Percentiles rank a stretch among this genome's conserved stretches.
Conservation (phyloP, 2,797 vertebrate species). For the Lates japonicus region DNA sequence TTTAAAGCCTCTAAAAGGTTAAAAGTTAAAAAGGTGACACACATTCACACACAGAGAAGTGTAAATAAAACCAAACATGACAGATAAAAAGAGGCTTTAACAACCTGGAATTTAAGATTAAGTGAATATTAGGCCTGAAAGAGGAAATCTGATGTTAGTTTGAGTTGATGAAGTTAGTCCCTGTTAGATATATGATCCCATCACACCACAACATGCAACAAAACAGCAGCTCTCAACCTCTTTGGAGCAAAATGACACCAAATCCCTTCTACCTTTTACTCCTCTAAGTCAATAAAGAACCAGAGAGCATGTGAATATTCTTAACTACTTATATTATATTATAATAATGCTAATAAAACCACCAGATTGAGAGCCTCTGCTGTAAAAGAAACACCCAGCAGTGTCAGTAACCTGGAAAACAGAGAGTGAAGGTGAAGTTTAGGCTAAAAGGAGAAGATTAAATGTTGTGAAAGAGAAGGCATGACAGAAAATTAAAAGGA, state of each 20-base stretch:
- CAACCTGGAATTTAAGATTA: background rate
- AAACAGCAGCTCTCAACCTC: conserved; percentile 22
- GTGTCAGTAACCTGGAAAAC: conserved; percentile 19
- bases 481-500: background rate
- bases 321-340: background rate
- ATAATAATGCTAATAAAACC: background rate
- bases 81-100: background rate
- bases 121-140: conserved; percentile 6
- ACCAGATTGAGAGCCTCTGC: conserved; percentile 18
- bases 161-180: conserved; percentile 18
- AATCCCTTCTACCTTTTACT: too few relatives aligned
- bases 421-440: conserved; percentile 4
- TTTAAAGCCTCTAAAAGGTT: background rate
- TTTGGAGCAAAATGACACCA: background rate
- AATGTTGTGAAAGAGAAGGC: background rate
- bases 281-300: background rate
- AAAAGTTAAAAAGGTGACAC: background rate
- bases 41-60: background rate
- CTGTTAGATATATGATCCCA: conserved; percentile 7
- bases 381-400: background rate
- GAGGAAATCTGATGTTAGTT: conserved; percentile 1
- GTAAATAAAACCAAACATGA: background rate
- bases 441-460: background rate
- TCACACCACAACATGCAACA: conserved; percentile 37
- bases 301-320: too few relatives aligned